phyloP scores from a whole-genome alignment of 2,797 vertebrate genomes.

The Coccyzus lansbergi region DNA sequence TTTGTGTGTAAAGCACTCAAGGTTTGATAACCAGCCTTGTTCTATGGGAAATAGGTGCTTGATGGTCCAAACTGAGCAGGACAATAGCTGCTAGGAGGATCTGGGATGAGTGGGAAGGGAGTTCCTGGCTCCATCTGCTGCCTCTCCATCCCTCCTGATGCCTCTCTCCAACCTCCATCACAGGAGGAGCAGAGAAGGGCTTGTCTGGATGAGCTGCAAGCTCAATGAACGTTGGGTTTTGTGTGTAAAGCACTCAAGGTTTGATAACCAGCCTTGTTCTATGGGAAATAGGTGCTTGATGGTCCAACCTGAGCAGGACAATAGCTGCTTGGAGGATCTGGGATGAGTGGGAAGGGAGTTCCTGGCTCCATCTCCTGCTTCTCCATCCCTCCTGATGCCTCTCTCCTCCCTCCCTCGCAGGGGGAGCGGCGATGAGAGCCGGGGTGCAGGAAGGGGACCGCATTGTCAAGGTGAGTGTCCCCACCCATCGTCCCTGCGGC shows the following conservation, averaged over 20 bases:
- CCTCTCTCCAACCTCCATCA: no score
- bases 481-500: accelerated
- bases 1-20: no score
- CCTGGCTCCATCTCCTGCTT: background rate
- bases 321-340: accelerated
- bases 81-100: no score
- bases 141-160: no score
- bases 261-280: background rate
- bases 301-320: background rate
- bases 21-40: no score
- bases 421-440: conserved; percentile 91
- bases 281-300: accelerated
- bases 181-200: background rate
- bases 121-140: no score
- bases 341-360: accelerated
- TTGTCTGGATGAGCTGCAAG: background rate
- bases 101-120: no score
- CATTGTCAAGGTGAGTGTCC: conserved; percentile 87
- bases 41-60: no score
- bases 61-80: no score
- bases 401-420: conserved; percentile 19
- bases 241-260: background rate
- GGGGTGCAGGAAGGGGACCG: conserved; percentile 94
- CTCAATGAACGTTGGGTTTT: background rate
- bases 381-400: background rate